A percentile compares a stretch with the other conserved stretches of the same genome.
Evolutionary conservation across 2,888 invertebrate species (phyloP).

Genomic region (Nowickia ferox): DNA sequence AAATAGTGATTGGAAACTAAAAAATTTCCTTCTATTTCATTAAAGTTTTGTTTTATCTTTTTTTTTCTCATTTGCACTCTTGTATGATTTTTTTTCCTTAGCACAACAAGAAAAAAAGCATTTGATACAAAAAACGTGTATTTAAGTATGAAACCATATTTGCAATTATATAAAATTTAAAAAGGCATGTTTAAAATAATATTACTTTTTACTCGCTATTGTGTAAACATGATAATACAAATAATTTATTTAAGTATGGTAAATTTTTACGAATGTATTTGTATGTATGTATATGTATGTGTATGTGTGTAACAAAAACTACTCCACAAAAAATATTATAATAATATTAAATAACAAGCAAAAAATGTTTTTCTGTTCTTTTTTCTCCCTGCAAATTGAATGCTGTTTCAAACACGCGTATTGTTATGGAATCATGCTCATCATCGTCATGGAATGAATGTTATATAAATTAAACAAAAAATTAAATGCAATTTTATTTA

Average conservation of each 20-base stretch:
- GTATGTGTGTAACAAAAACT: constrained; percentile 15
- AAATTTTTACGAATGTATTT: constrained; percentile 13
- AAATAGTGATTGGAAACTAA: too few relatives aligned
- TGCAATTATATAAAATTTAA: constrained; percentile 1
- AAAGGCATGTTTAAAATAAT: constrained; percentile 57
- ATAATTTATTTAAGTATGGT: constrained; percentile 35
- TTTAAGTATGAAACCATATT: background rate
- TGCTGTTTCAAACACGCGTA: constrained; percentile 35
- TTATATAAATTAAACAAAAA: constrained; percentile 20
- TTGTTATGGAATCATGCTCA: background rate
- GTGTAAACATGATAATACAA: constrained; percentile 39
- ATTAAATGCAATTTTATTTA: constrained; percentile 11
- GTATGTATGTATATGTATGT: background rate
- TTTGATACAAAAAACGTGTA: background rate
- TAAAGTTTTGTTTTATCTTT: too few relatives aligned
- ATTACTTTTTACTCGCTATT: constrained; percentile 46
- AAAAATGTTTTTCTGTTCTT: constrained; percentile 14
- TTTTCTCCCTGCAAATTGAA: constrained; percentile 19
- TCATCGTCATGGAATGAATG: constrained; percentile 33
- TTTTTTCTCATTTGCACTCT: too few relatives aligned
- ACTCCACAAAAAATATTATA: background rate
- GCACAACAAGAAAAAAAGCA: background rate
- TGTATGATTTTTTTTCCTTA: too few relatives aligned
- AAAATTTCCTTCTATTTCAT: too few relatives aligned
- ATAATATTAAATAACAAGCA: constrained; percentile 38